Percentiles rank a stretch among this genome's conserved stretches.
Evolutionary conservation across 2,797 vertebrate species (phyloP).

Genomic region (Adrianichthys oophorus): DNA sequence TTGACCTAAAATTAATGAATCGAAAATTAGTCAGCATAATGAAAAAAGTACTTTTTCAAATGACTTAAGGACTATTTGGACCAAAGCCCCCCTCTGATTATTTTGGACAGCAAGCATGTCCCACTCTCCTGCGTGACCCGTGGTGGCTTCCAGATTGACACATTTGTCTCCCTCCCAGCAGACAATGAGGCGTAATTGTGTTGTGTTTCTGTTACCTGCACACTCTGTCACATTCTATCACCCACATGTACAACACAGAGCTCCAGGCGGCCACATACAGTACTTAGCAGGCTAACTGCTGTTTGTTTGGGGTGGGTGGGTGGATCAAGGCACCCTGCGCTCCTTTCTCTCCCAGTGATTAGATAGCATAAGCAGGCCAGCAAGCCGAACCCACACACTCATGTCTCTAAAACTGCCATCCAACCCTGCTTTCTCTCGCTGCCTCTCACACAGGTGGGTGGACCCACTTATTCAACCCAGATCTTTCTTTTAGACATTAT

Average conservation of each 20-base stretch:
- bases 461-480: constrained; percentile 84
- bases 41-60: constrained; percentile 6
- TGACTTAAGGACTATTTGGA: no score
- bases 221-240: constrained; percentile 60
- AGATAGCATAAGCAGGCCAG: constrained; percentile 77
- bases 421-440: constrained; percentile 70
- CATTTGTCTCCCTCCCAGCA: constrained; percentile 46
- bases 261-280: constrained; percentile 61
- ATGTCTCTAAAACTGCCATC: constrained; percentile 79
- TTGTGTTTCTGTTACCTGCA: constrained; percentile 62
- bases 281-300: constrained; percentile 71
- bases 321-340: constrained; percentile 79
- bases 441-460: constrained; percentile 83
- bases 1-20: constrained; percentile 32
- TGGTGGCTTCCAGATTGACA: constrained; percentile 57
- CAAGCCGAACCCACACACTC: constrained; percentile 82
- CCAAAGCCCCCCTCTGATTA: constrained; percentile 23
- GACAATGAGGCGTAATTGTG: constrained; percentile 63
- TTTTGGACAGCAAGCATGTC: constrained; percentile 4
- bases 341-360: constrained; percentile 80
- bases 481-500: constrained; percentile 81
- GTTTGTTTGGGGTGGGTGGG: constrained; percentile 79
- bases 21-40: constrained; percentile 9
- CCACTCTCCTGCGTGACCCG: constrained; percentile 42
- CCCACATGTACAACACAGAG: constrained; percentile 52